Evolutionary conservation across 1,140 invertebrate genomes (phyloP), one percentile per base, ranked within the genome.

Genomic region (Meteorus sp.): DNA sequence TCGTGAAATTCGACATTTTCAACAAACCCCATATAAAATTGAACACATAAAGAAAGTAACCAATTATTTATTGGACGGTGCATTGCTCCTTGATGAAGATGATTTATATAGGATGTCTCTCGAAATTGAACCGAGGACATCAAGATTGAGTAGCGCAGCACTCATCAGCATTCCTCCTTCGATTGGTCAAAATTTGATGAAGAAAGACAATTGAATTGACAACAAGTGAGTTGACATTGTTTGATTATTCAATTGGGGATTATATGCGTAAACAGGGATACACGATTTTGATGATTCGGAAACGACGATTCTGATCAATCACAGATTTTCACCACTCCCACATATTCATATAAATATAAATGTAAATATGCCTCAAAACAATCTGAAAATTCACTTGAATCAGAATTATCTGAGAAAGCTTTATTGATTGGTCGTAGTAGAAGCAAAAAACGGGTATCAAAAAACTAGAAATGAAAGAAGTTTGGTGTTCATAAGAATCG

Each of bases 21-120:
- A 97, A 73, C 92, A 95, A 76, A 95, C 92, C 3, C 89, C 91
- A 0, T 97, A 96, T 74, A 94, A 93, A 78, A 95, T 96, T 58
- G 90, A 94, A 67, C 84, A 90, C 60, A 92, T 91, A 56, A 81
- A 85, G 25, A 90, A 91, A 80, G 92, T 93, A 35, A 86, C 86
- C 22, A 88, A 86, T 66, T 97, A 95, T 73, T 78, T 97, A 3
- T 76, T 95, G 62, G 93, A 96, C 71, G 82, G 86, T 1, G 84
- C 85, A 11, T 73, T 91, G 8, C 79, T 93, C 9, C 79, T 94
- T 39, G 84, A 87, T 48, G 93, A 95, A 69, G 93, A 95, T 64
- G 86, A 92, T 63, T 83, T 95, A 15, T 95, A 95, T 78, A 84
- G 85, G 60, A 83, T 89, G 61, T 95, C 92, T 1, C 78, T 95